These are phyloP conservation scores for Tethea ocularis DNA, from an alignment of 2,888 invertebrate genomes.

Conservation along the genomic window DNA sequence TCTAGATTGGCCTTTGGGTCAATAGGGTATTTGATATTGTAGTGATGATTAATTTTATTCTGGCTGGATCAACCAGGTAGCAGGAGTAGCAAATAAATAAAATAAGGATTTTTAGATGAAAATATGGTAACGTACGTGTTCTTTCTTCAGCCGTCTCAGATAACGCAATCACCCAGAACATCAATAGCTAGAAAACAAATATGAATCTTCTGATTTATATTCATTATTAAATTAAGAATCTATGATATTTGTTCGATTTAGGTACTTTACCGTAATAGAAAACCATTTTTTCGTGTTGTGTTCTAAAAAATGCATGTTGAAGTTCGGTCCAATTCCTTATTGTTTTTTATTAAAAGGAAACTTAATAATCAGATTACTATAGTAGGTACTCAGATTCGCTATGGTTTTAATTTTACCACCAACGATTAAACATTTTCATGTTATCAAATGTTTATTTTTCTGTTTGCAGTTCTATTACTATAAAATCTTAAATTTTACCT, in stretches of 20 bases:
- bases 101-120: no score
- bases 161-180: conserved; percentile 31
- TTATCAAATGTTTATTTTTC: conserved; percentile 21
- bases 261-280: conserved; percentile 45
- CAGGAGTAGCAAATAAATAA: not conserved
- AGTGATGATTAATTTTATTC: no score
- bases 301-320: conserved; percentile 44
- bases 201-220: conserved; percentile 5
- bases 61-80: no score
- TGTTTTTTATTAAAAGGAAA: conserved; percentile 22
- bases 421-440: conserved; percentile 34
- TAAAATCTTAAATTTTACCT: conserved; percentile 18
- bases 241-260: conserved; percentile 8
- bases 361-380: no score
- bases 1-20: no score
- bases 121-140: conserved; percentile 39
- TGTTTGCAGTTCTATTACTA: conserved; percentile 8
- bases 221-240: conserved; percentile 3
- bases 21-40: no score
- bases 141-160: conserved; percentile 38
- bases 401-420: conserved; percentile 59
- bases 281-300: conserved; percentile 41
- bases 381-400: conserved; percentile 39
- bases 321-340: conserved; percentile 34
- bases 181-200: conserved; percentile 33